Percentiles rank a stretch among this genome's conserved stretches.
Evolutionary conservation across 2,888 invertebrate species (phyloP).

Genomic region (Argyresthia goedartella): DNA sequence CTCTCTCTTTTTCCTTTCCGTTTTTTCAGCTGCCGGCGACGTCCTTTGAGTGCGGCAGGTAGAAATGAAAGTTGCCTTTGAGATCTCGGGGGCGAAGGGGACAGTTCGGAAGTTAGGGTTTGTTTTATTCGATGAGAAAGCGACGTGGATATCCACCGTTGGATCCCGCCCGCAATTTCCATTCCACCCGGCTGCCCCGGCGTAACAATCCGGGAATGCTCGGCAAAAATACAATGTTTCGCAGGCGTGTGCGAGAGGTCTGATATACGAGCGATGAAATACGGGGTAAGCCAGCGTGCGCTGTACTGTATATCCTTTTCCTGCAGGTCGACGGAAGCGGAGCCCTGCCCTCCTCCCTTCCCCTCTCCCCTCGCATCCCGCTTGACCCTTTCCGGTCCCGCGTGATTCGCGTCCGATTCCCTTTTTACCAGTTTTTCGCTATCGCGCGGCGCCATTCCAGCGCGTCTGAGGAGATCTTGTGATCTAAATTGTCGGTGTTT

Average conservation of each 20-base stretch:
- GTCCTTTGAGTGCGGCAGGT: slow-evolving; percentile 47
- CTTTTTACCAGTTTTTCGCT: slow-evolving; percentile 67
- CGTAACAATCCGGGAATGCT: slow-evolving; percentile 8
- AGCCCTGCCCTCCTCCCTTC: slow-evolving; percentile 10
- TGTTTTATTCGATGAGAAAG: no score
- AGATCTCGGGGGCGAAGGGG: background rate
- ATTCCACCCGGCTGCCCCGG: no score
- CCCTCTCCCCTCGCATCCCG: slow-evolving; percentile 20
- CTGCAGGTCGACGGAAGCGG: background rate
- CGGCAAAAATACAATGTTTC: slow-evolving; percentile 28
- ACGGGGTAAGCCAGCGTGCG: slow-evolving; percentile 19
- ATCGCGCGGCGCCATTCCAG: slow-evolving; percentile 60
- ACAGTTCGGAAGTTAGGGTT: background rate
- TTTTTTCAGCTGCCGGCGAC: slow-evolving; percentile 37
- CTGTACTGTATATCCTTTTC: slow-evolving; percentile 15
- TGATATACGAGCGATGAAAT: slow-evolving; percentile 28
- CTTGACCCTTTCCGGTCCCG: slow-evolving; percentile 39
- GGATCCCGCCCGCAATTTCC: no score
- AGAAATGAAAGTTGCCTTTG: slow-evolving; percentile 60
- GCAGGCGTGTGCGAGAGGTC: slow-evolving; percentile 28
- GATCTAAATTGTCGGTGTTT: slow-evolving; percentile 45
- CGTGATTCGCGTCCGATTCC: slow-evolving; percentile 30
- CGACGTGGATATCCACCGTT: no score
- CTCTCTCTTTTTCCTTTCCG: slow-evolving; percentile 39
- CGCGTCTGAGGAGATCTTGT: slow-evolving; percentile 50